Percentiles rank a stretch among this genome's conserved stretches.
Conservation (phyloP, 2,888 invertebrate genomes). For the Tetrapedia diversipes region DNA sequence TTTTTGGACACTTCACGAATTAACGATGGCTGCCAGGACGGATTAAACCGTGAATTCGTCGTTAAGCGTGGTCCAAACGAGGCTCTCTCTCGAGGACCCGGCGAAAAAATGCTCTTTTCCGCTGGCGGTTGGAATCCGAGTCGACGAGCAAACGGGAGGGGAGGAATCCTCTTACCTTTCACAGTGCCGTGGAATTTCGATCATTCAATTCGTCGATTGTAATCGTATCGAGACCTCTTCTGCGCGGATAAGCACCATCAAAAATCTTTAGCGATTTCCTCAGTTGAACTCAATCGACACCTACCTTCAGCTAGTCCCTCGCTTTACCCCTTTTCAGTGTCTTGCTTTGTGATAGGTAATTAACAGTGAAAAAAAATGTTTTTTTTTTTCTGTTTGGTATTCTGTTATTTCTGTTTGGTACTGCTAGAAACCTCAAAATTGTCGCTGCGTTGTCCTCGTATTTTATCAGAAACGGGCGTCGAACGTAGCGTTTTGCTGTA, state of each 20-base stretch:
- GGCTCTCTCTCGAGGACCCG: conserved; percentile 1
- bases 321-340: no score
- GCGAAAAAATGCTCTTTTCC: conserved; percentile 13
- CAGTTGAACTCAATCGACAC: background rate
- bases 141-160: no score
- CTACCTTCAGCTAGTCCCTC: background rate
- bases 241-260: background rate
- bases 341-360: no score
- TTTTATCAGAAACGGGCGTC: conserved; percentile 8
- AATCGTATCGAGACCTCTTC: conserved; percentile 12
- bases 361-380: no score
- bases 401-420: background rate
- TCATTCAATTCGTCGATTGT: conserved; percentile 5
- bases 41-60: conserved; percentile 32
- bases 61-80: conserved; percentile 35
- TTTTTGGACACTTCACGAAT: conserved; percentile 28
- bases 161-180: background rate
- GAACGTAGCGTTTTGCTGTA: conserved; percentile 22
- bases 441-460: background rate
- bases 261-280: background rate
- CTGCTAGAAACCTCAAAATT: background rate
- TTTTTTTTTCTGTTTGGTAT: no score
- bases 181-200: background rate
- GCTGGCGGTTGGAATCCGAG: conserved; percentile 13
- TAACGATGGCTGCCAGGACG: conserved; percentile 31